Conservation (phyloP, 64 coral and sea anemone species). For the Stichodactyla mertensii region DNA sequence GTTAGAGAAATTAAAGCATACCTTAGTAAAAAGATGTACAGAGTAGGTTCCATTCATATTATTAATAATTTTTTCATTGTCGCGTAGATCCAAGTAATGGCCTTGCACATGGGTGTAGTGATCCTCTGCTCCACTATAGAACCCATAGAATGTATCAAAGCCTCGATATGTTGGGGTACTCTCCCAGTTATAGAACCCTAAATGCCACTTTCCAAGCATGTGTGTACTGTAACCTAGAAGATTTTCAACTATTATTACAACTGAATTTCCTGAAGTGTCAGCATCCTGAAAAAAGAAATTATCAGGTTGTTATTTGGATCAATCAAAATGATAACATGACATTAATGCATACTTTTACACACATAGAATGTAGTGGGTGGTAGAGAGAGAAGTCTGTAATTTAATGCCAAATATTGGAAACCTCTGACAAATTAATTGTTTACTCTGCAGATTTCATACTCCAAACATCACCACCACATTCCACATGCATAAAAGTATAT, state of each 20-base stretch:
- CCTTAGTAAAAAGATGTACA: conserved; percentile 56
- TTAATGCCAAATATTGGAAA: no score
- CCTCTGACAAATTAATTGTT: no score
- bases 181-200: conserved; percentile 78
- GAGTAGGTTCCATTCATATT: conserved; percentile 66
- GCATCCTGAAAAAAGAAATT: no score
- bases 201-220: conserved; percentile 91
- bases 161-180: conserved; percentile 76
- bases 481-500: no score
- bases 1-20: neutral
- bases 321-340: no score
- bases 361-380: no score
- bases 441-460: no score
- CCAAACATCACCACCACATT: no score
- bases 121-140: conserved; percentile 73
- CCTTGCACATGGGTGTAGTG: conserved; percentile 67
- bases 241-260: neutral
- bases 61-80: conserved; percentile 62
- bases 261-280: no score
- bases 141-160: conserved; percentile 87
- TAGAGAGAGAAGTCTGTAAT: no score
- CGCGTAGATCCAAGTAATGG: conserved; percentile 51
- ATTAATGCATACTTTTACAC: no score
- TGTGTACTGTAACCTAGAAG: conserved; percentile 69
- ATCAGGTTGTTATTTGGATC: no score